Conservation (phyloP, 1,140 invertebrate species). For the Bradysia coprophila region DNA sequence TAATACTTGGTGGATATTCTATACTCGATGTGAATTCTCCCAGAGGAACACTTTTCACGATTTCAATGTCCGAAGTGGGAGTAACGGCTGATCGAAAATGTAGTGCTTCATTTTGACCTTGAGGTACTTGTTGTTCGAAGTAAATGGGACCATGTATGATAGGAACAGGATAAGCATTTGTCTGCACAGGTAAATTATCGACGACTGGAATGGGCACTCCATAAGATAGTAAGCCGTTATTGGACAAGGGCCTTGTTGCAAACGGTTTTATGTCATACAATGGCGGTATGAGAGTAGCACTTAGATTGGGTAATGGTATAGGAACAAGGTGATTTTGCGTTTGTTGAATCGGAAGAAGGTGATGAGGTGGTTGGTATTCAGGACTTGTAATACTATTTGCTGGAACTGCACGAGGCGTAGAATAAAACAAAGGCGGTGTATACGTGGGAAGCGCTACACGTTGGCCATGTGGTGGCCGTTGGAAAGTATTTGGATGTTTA, state of each 20-base stretch:
- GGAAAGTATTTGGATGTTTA: slow-evolving; percentile 3
- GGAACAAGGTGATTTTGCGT: slow-evolving; percentile 27
- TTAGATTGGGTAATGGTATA: slow-evolving; percentile 32
- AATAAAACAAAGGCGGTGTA: slow-evolving; percentile 1
- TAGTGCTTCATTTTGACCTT: slow-evolving; percentile 2
- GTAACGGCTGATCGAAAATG: slow-evolving; percentile 6
- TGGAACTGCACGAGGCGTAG: not conserved
- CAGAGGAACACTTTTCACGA: slow-evolving; percentile 36
- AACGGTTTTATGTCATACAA: slow-evolving; percentile 35
- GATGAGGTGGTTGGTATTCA: slow-evolving; percentile 4
- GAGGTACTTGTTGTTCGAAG: not conserved
- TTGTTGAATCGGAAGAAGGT: slow-evolving; percentile 6
- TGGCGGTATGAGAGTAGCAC: slow-evolving; percentile 29
- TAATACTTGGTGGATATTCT: slow-evolving; percentile 39
- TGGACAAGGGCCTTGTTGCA: slow-evolving; percentile 8
- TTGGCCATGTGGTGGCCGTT: slow-evolving; percentile 1
- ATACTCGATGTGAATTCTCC: slow-evolving; percentile 39
- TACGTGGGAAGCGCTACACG: slow-evolving; percentile 15
- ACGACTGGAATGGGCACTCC: too few relatives aligned
- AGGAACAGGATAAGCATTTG: not conserved
- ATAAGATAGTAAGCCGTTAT: too few relatives aligned
- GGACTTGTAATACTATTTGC: slow-evolving; percentile 1
- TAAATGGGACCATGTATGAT: not conserved
- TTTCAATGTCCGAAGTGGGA: slow-evolving; percentile 20
- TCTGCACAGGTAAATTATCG: too few relatives aligned